Evolutionary conservation across 2,888 invertebrate species (phyloP), one percentile per base, ranked within the genome.

Genomic region (Caenorhabditis sp.): DNA sequence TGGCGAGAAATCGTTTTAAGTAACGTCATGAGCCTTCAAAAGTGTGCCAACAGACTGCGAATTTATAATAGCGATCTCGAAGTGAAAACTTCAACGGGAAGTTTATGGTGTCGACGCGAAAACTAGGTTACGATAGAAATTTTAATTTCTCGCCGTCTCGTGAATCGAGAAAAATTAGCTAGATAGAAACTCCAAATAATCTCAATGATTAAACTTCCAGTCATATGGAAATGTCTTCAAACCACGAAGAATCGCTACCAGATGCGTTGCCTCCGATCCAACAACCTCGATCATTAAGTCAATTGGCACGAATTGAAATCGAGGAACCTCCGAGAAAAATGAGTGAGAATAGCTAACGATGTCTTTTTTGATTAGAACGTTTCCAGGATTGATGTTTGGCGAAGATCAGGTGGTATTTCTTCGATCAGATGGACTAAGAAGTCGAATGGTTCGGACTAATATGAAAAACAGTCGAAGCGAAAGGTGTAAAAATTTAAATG

Each of bases 321-420:
- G 76, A 76, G 16, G 26, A 58, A 61, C 51, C 68, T 22, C 16
- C 58, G 4, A 58, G 68, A 19, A 76, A 69, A 68, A 76, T 68
- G 76, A 76, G 76, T 76, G 35, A 66, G 75, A 31, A n/a, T 31
- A 56, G 1, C 5, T 22, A 7, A 26, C 22, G 10, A 74, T 14
- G 41, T 19, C n/a, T 26, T 5, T 16, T 22, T 51, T 66, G 16
- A 38, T 31, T 31, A 38, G 5, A 26, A 12, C 31, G 8, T 56
- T 22, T 64, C 16, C 49, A 77, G 77, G 54, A 24, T 31, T 77
- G 26, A 77, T 77, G 77, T 77, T 77, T 19, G 77, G 77, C 7
- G 69, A 77, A 28, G 49, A 31, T 2, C 77, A 70, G 51, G 44
- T 70, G 0, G 77, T 77, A 1, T 31, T 22, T 5, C 35, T 77